Conservation (phyloP, 2,888 invertebrate species). For the Gnatocerus cornutus region DNA sequence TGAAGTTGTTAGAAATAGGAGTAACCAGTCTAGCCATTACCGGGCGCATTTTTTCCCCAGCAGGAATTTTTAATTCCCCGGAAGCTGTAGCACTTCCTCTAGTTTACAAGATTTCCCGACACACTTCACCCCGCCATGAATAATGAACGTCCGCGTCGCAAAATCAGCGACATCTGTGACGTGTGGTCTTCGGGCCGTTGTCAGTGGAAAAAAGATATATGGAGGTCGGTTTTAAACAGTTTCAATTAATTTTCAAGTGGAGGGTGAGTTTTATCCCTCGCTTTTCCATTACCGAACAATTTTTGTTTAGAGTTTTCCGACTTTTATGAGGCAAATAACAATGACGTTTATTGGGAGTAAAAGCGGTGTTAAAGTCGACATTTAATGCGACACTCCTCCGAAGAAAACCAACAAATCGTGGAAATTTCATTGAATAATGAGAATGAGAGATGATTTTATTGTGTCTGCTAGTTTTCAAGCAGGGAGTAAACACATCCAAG, state of each 20-base stretch:
- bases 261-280: conserved; percentile 24
- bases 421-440: conserved; percentile 32
- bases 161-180: conserved; percentile 50
- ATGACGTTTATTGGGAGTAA: conserved; percentile 38
- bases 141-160: conserved; percentile 52
- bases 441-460: conserved; percentile 33
- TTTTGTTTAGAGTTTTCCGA: conserved; percentile 34
- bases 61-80: too few species aligned
- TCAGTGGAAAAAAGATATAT: conserved; percentile 35
- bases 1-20: too few species aligned
- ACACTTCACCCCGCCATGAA: conserved; percentile 51
- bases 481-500: conserved; percentile 32
- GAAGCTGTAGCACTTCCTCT: too few species aligned
- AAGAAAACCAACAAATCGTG: conserved; percentile 8
- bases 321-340: conserved; percentile 30
- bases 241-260: conserved; percentile 41
- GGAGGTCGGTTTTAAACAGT: conserved; percentile 41
- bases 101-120: conserved; percentile 8
- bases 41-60: too few species aligned
- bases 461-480: conserved; percentile 40
- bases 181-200: conserved; percentile 36
- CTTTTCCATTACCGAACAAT: conserved; percentile 19
- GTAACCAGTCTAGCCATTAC: too few species aligned
- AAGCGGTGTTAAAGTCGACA: conserved; percentile 28
- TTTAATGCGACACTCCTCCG: neutral